phyloP scores from a whole-genome alignment of 64 coral and sea anemone species.

The Platygyra sinensis region DNA sequence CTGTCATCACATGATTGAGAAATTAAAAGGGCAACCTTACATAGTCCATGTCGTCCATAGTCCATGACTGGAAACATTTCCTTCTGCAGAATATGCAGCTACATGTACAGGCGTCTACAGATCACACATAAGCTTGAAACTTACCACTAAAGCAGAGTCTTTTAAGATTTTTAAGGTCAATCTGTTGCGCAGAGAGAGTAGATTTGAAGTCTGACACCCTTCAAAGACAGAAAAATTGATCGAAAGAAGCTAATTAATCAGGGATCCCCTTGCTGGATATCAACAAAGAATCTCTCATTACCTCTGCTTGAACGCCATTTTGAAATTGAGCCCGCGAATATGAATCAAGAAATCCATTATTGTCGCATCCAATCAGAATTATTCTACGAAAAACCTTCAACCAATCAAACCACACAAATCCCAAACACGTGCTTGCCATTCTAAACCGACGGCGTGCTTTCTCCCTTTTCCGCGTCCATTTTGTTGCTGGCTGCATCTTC shows the following conservation, averaged over 20 bases:
- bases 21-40: not conserved
- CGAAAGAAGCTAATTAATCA: not conserved
- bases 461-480: not conserved
- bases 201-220: conserved; percentile 69
- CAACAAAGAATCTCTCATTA: not conserved
- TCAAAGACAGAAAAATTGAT: not conserved
- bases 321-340: conserved; percentile 39
- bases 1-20: conserved; percentile 3
- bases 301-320: conserved; percentile 77
- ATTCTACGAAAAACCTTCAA: not conserved
- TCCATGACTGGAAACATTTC: too few species aligned
- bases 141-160: conserved; percentile 76
- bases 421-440: conserved; percentile 8
- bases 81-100: too few species aligned
- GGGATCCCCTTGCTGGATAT: not conserved
- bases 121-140: not conserved
- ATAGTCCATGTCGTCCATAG: not conserved
- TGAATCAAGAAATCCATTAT: not conserved
- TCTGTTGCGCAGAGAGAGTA: conserved; percentile 36
- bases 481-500: too few species aligned
- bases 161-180: conserved; percentile 51
- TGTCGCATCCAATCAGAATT: conserved; percentile 18
- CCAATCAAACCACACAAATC: not conserved
- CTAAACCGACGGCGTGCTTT: not conserved
- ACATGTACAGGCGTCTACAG: too few species aligned